Evolutionary conservation across 1,140 invertebrate genomes (phyloP), one percentile per base, ranked within the genome.

Genomic region (Chrysoperla carnea): DNA sequence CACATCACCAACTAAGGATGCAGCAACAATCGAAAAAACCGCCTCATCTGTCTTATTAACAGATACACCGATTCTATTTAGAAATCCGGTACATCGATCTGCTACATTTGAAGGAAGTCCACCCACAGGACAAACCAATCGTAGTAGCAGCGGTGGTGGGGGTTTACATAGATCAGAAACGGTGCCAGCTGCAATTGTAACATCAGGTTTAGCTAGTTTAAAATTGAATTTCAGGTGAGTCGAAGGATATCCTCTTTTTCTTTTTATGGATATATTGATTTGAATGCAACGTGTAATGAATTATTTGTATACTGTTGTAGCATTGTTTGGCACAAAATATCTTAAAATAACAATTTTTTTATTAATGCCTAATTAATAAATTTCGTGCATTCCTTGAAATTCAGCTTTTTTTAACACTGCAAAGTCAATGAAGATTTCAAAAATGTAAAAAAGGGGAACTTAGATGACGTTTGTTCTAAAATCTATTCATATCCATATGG

Each of bases 201-300:
- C 78, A 0, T 81, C 81, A 5, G 81, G 81, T 52, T 66, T 84
- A 42, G 79, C 78, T 40, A 81, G 75, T 54, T 60, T 84, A 33
- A 87, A 87, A 66, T 69, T 84, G 41, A 83, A 78, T 54, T 86
- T 88, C 52, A 80, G 81, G 84, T 88, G 68, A 78, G 70, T 65
- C 29, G 23, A 38, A 23, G 17, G 5, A 23, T 23, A 23, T 23
- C 17, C 5, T 23, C 17, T 23, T 5, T 23, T 23, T 23, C 17
- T 23, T 5, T 23, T 23, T 23, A 23, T 23, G 17, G 17, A 23
- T 23, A 23, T 23, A 23, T 23, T 23, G 17, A 23, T 23, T 23
- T 23, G 17, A 23, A 23, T 23, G 17, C 17, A 23, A 23, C 9
- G 33, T 28, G 17, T 42, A 1, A 13, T 37, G 17, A 11, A 40